phyloP scores from a whole-genome alignment of 1,140 invertebrate genomes.

The Drosophila triauraria region DNA sequence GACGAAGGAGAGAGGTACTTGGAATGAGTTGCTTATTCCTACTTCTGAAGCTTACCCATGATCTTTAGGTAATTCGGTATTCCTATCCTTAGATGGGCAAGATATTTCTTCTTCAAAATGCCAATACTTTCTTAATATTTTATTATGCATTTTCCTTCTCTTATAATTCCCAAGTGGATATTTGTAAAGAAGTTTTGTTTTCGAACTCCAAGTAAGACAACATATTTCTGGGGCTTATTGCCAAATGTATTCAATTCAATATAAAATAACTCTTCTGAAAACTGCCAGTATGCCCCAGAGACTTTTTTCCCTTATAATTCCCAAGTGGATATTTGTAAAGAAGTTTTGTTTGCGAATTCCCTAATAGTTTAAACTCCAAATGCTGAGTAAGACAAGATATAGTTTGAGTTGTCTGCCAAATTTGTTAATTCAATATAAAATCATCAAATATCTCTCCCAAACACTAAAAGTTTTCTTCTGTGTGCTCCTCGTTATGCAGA shows the following conservation, averaged over 20 bases:
- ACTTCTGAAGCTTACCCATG: too few species aligned
- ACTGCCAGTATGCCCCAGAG: too few species aligned
- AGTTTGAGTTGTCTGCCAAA: not conserved
- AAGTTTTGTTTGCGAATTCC: not conserved
- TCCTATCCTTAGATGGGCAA: too few species aligned
- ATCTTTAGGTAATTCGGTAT: too few species aligned
- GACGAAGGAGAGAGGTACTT: too few species aligned
- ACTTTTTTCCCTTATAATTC: not conserved
- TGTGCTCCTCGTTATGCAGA: constrained; percentile 35
- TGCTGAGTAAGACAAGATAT: not conserved
- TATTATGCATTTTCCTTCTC: not conserved
- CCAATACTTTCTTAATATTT: not conserved
- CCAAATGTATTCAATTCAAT: not conserved
- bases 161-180: not conserved
- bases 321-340: not conserved
- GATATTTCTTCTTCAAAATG: not conserved
- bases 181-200: not conserved
- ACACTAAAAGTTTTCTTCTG: not conserved
- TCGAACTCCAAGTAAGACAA: not conserved
- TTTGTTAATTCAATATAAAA: not conserved
- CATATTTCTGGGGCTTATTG: not conserved
- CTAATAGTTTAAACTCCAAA: not conserved
- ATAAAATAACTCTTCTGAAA: not conserved
- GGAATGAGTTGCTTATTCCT: too few species aligned
- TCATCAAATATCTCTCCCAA: not conserved